Evolutionary conservation across 2,797 vertebrate species (phyloP), one percentile per base, ranked within the genome.

Genomic region (Leontopithecus rosalia): DNA sequence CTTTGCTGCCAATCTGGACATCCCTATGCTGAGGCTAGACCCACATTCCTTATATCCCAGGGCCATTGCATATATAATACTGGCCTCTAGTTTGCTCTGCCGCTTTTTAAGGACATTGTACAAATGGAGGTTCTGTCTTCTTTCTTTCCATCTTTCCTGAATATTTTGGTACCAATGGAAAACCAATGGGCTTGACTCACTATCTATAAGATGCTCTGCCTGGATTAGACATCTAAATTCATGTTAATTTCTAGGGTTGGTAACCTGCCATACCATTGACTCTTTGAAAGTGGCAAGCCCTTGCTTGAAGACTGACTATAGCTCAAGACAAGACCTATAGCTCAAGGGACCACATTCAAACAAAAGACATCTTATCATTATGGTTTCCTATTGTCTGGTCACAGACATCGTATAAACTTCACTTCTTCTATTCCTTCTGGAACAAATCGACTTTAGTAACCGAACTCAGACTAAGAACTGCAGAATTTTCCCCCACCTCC

Each of bases 391-490:
- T 88, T 88, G 79, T 95, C 85, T 95, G 39, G 20, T 81, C 82
- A 77, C 26, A 95, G 92, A 97, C 48, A 80, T 39, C 50, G 52
- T 88, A n/a, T 80, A 80, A 96, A 95, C 22, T 52, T 67, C 30
- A 94, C 82, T 85, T 94, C 72, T 93, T 64, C 46, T 89, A 52
- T 96, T 96, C 72, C 57, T 96, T 92, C 85, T 89, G 94, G 81
- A 96, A 93, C 80, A 91, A 91, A 67, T 52, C 97, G 90, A 84
- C 73, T 96, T 95, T 48, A 95, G 39, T 95, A 83, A 94, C 85
- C 79, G 95, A 95, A 95, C n/a, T 97, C 75, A 97, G 89, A 94
- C 50, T 10, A 67, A 79, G 83, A 80, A 91, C 24, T 90, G 7
- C 33, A 95, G 85, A 92, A 80, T 95, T 92, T 64, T 12, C 20